A percentile compares a stretch with the other conserved stretches of the same genome.
phyloP scores from a whole-genome alignment of 1,140 invertebrate species.

The Phortica variegata region DNA sequence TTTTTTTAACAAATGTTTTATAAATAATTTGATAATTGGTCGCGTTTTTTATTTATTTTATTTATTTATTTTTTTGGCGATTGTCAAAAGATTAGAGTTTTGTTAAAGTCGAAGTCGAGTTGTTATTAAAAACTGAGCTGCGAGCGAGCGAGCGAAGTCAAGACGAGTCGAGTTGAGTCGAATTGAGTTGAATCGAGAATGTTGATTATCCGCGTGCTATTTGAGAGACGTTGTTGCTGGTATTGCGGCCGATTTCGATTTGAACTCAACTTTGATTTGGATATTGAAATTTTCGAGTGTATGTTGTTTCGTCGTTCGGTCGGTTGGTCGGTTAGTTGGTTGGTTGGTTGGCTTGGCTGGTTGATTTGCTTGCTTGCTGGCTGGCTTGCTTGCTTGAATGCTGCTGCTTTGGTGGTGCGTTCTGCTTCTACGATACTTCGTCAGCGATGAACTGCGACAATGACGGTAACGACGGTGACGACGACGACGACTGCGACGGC shows the following conservation, averaged over 20 bases:
- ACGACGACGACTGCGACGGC: conserved; percentile 5
- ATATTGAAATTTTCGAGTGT: conserved; percentile 55
- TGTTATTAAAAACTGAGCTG: background rate
- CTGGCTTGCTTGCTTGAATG: too few relatives aligned
- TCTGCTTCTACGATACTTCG: too few relatives aligned
- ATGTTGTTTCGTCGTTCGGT: conserved; percentile 14
- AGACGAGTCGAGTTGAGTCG: conserved; percentile 1
- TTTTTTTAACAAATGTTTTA: too few relatives aligned
- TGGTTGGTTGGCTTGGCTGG: too few relatives aligned
- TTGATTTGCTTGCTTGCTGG: too few relatives aligned
- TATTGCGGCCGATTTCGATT: conserved; percentile 56
- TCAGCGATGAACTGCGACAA: conserved; percentile 26
- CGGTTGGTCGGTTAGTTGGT: too few relatives aligned
- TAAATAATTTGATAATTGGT: too few relatives aligned
- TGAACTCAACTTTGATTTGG: conserved; percentile 57
- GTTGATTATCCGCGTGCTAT: conserved; percentile 47
- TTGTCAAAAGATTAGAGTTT: too few relatives aligned
- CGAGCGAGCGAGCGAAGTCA: background rate
- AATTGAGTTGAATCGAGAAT: conserved; percentile 4
- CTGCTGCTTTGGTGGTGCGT: conserved; percentile 20
- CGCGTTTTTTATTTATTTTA: conserved; percentile 22
- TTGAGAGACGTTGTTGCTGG: conserved; percentile 53
- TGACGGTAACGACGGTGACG: conserved; percentile 18
- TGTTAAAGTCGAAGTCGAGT: too few relatives aligned
- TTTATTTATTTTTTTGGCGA: conserved; percentile 23